A percentile compares a stretch with the other conserved stretches of the same genome.
Evolutionary conservation across 2,113 vertebrate genomes (phyloP).

Genomic region (Labeo rohita): DNA sequence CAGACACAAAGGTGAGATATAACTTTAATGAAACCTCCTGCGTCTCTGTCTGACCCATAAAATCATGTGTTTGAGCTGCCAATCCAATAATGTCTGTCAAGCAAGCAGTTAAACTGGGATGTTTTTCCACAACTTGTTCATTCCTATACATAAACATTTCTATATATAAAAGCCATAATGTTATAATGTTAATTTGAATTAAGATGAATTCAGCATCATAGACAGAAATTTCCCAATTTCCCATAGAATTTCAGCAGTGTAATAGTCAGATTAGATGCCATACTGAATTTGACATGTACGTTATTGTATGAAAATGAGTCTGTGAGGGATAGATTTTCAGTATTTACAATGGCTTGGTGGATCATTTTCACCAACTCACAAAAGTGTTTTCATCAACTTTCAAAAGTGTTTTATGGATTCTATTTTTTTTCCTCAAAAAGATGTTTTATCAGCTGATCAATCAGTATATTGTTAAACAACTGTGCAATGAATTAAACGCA

Average conservation of each 20-base stretch:
- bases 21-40: slow-evolving; percentile 41
- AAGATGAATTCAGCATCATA: background rate
- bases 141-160: slow-evolving; percentile 6
- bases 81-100: slow-evolving; percentile 33
- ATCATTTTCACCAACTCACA: too few relatives aligned
- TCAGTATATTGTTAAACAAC: too few relatives aligned
- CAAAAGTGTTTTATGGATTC: too few relatives aligned
- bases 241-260: background rate
- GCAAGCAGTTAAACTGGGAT: background rate
- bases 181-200: background rate
- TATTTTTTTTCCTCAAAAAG: too few relatives aligned
- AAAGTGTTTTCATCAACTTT: too few relatives aligned
- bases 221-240: background rate
- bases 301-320: too few relatives aligned
- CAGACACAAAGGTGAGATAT: slow-evolving; percentile 12
- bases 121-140: background rate
- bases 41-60: slow-evolving; percentile 32
- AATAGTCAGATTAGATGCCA: too few relatives aligned
- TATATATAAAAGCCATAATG: background rate
- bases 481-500: background rate
- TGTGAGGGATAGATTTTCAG: too few relatives aligned
- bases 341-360: too few relatives aligned
- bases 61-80: slow-evolving; percentile 36
- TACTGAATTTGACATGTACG: too few relatives aligned
- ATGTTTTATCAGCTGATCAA: too few relatives aligned